phyloP scores from a whole-genome alignment of 2,888 invertebrate genomes.

The Polylopha cassiicola region DNA sequence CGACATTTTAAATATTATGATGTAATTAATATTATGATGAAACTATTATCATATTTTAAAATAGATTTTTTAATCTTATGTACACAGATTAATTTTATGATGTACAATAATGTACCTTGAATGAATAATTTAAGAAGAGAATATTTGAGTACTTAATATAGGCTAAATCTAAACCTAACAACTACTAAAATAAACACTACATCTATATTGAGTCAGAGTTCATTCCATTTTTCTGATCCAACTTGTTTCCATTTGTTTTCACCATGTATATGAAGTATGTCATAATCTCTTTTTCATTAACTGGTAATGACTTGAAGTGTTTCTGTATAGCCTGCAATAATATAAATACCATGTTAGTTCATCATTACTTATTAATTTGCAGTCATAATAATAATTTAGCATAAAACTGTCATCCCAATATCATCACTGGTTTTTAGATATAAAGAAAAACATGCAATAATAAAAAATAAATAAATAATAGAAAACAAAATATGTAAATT shows the following conservation, averaged over 20 bases:
- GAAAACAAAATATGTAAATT: no score
- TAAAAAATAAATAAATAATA: no score
- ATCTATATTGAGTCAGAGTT: constrained; percentile 78
- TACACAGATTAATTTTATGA: constrained; percentile 8
- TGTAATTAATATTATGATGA: constrained; percentile 8
- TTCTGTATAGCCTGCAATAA: constrained; percentile 91
- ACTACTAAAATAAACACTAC: constrained; percentile 40
- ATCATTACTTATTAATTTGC: no score
- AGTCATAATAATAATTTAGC: no score
- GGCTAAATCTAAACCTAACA: constrained; percentile 12
- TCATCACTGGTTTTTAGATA: no score
- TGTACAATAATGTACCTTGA: constrained; percentile 35
- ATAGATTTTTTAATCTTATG: constrained; percentile 7
- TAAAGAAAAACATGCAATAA: no score
- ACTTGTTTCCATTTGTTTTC: constrained; percentile 92
- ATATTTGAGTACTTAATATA: constrained; percentile 35
- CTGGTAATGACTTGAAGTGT: constrained; percentile 96
- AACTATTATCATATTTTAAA: constrained; percentile 6
- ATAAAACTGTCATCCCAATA: no score
- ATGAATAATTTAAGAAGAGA: constrained; percentile 46
- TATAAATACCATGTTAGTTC: constrained; percentile 23
- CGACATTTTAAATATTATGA: no score
- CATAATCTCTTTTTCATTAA: constrained; percentile 95
- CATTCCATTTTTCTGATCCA: constrained; percentile 89
- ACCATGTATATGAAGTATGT: constrained; percentile 98